Percentiles rank a stretch among this genome's conserved stretches.
Conservation (phyloP, 2,113 vertebrate genomes). For the Istiophorus platypterus region DNA sequence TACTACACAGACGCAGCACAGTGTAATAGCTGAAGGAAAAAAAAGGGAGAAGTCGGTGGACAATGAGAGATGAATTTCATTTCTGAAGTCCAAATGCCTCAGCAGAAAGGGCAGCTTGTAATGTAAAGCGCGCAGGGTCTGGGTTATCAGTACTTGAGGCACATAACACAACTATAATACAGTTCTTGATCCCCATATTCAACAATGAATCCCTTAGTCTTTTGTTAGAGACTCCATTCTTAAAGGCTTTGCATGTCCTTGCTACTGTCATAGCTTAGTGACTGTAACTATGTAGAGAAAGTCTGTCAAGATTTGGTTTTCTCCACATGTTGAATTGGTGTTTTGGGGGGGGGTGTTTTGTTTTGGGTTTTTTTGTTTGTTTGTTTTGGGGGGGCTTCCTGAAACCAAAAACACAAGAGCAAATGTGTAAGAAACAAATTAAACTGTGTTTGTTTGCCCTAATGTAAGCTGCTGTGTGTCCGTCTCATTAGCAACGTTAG, state of each 20-base stretch:
- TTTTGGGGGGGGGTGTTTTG: too few species aligned
- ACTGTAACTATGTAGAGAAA: not conserved
- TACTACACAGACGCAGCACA: slow-evolving; percentile 14
- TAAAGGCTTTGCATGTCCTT: not conserved
- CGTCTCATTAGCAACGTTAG: too few species aligned
- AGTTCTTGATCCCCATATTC: slow-evolving; percentile 8
- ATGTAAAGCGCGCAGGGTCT: slow-evolving; percentile 1
- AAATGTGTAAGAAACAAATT: too few species aligned
- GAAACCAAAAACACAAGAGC: too few species aligned
- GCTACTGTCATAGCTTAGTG: not conserved
- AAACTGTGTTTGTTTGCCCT: too few species aligned
- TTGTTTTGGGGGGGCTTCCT: too few species aligned
- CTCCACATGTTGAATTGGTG: too few species aligned
- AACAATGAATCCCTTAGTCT: not conserved
- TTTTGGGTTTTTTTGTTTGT: too few species aligned
- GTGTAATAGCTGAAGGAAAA: slow-evolving; percentile 13
- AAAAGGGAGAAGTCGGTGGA: slow-evolving; percentile 3
- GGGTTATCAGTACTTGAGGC: slow-evolving; percentile 6
- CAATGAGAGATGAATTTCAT: slow-evolving; percentile 27
- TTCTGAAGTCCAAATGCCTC: slow-evolving; percentile 46
- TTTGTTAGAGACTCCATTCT: not conserved
- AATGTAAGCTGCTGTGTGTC: too few species aligned
- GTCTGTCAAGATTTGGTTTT: not conserved
- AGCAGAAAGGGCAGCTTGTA: slow-evolving; percentile 34
- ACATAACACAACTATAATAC: not conserved